phyloP scores from a whole-genome alignment of 30 jellyfish, hydroid and myxozoan genomes.

The Cassiopea xamachana region DNA sequence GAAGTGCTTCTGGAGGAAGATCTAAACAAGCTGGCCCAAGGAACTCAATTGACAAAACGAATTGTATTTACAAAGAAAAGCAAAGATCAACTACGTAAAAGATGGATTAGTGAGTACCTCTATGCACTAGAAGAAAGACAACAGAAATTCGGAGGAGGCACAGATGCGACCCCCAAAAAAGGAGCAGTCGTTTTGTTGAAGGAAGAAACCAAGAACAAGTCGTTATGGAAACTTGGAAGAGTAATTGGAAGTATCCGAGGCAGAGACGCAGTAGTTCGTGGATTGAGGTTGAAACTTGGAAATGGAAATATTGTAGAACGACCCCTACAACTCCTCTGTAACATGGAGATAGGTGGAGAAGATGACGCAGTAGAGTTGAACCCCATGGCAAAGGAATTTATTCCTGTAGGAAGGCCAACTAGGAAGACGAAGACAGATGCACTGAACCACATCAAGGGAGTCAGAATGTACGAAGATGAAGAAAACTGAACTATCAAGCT shows the following conservation, averaged over 20 bases:
- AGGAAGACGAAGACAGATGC: conserved; percentile 4
- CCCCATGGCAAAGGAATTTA: conserved; percentile 40
- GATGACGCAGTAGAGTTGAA: conserved; percentile 37
- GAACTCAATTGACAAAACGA: conserved; percentile 5
- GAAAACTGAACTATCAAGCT: not conserved
- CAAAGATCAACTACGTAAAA: conserved; percentile 48
- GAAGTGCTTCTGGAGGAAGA: conserved; percentile 50
- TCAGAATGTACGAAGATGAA: conserved; percentile 2
- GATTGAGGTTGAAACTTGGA: conserved; percentile 33
- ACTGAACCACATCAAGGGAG: not conserved
- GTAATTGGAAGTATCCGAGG: conserved; percentile 31
- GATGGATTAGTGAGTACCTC: conserved; percentile 38
- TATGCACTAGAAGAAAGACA: conserved; percentile 20
- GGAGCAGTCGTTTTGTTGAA: conserved; percentile 50
- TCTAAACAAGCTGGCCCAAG: conserved; percentile 1
- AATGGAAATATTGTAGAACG: conserved; percentile 56
- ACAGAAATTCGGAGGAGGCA: not conserved
- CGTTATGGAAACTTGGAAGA: conserved; percentile 58
- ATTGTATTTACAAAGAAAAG: conserved; percentile 1
- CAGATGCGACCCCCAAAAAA: not conserved
- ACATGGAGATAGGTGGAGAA: conserved; percentile 53
- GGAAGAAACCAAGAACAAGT: conserved; percentile 41
- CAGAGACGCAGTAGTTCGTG: conserved; percentile 52
- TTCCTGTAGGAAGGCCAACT: not conserved
- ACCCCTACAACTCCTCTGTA: conserved; percentile 49